Percentiles rank a stretch among this genome's conserved stretches.
Evolutionary conservation across 2,888 invertebrate genomes (phyloP).

Genomic region (Coelogynopora nodosa): DNA sequence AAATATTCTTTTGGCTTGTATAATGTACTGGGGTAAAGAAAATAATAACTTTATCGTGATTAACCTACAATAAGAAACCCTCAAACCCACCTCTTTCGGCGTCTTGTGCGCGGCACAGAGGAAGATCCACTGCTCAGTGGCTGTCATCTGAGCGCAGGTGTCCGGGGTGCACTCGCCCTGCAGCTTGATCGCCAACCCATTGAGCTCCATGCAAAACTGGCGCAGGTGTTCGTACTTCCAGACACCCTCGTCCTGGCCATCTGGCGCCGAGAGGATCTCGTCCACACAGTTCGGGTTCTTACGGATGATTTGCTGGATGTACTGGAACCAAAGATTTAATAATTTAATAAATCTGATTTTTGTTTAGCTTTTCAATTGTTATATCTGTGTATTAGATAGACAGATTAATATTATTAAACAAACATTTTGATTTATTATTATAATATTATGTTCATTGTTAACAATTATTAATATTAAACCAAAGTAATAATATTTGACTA

Average conservation of each 20-base stretch:
- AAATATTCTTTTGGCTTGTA: background rate
- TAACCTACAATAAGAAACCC: constrained; percentile 66
- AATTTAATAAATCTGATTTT: background rate
- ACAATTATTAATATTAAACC: no score
- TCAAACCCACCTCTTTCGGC: constrained; percentile 75
- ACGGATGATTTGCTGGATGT: constrained; percentile 92
- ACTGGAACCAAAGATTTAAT: constrained; percentile 61
- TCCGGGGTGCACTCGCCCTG: constrained; percentile 94
- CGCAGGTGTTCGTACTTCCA: constrained; percentile 99
- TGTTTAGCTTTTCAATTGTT: no score
- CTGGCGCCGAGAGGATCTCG: constrained; percentile 88
- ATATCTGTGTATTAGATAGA: no score
- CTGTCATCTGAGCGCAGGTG: constrained; percentile 98
- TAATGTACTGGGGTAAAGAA: constrained; percentile 42
- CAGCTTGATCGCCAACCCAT: constrained; percentile 91
- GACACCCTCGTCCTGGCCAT: constrained; percentile 94
- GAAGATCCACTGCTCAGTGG: constrained; percentile 99
- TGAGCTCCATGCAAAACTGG: constrained; percentile 99
- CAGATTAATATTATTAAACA: no score
- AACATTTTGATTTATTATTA: no score
- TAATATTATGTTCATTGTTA: no score
- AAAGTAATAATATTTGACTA: no score
- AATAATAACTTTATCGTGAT: constrained; percentile 48
- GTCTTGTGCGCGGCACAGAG: constrained; percentile 99
- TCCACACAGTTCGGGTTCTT: constrained; percentile 88